These are phyloP conservation scores for Mythimna albipuncta DNA, from an alignment of 2,888 invertebrate genomes.

Conservation along the genomic window DNA sequence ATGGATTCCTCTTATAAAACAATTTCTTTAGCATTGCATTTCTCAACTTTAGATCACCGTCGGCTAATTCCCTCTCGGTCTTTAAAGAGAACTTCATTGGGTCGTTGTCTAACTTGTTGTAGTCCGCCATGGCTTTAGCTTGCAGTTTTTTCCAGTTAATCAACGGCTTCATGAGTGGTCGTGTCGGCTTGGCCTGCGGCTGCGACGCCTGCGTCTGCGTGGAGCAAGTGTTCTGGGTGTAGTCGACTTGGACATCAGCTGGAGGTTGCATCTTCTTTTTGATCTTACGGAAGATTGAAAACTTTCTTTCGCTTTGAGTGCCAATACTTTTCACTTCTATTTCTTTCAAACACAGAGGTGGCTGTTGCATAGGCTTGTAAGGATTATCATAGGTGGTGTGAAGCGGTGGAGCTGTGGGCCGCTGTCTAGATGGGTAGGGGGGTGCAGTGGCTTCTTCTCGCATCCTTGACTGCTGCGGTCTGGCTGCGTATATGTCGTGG, in stretches of 20 bases:
- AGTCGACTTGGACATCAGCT: constrained; percentile 43
- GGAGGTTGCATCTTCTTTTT: constrained; percentile 73
- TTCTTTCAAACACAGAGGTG: constrained; percentile 83
- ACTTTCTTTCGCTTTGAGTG: constrained; percentile 83
- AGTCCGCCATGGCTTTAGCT: constrained; percentile 65
- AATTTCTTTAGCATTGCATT: constrained; percentile 82
- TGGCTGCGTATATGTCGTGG: constrained; percentile 45
- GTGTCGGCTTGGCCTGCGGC: constrained; percentile 3
- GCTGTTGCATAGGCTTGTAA: constrained; percentile 65
- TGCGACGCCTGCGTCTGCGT: constrained; percentile 65
- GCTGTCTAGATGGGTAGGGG: constrained; percentile 50
- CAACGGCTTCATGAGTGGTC: constrained; percentile 60
- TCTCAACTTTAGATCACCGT: constrained; percentile 79
- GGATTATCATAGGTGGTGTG: constrained; percentile 64
- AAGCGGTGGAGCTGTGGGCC: constrained; percentile 64
- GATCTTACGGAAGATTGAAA: constrained; percentile 80
- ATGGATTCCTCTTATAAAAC: constrained; percentile 84
- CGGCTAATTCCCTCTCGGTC: constrained; percentile 76
- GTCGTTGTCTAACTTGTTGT: constrained; percentile 57
- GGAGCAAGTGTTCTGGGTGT: constrained; percentile 63
- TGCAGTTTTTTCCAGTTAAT: constrained; percentile 78
- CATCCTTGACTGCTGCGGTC: constrained; percentile 24
- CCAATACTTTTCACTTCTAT: constrained; percentile 85
- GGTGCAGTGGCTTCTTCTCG: constrained; percentile 45
- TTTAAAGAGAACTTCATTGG: constrained; percentile 73